phyloP scores from a whole-genome alignment of 2,113 vertebrate species.

The Leucoraja erinaceus region DNA sequence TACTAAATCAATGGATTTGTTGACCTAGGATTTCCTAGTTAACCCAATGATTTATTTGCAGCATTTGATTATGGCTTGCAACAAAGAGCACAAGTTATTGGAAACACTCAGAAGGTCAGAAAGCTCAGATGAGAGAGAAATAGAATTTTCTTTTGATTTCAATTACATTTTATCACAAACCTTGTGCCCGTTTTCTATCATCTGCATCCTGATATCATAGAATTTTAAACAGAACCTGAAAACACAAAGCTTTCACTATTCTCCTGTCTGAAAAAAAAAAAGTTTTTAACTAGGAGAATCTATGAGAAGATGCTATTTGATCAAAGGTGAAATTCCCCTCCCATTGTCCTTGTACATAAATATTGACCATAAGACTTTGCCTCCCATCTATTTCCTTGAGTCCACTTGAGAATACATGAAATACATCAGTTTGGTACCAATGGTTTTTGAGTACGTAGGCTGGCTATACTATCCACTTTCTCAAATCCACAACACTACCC shows the following conservation, averaged over 20 bases:
- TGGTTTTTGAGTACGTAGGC: neutral
- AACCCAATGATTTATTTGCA: slow-evolving; percentile 2
- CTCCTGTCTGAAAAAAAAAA: neutral
- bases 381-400: neutral
- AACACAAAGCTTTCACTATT: neutral
- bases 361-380: neutral
- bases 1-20: neutral
- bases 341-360: neutral
- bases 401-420: neutral
- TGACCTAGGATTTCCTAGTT: neutral
- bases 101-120: too few relatives aligned
- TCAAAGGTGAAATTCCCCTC: neutral
- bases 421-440: neutral
- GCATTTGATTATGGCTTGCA: neutral
- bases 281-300: neutral
- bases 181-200: neutral
- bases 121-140: too few relatives aligned
- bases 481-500: neutral
- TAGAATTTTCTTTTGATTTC: neutral
- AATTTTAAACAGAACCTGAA: neutral
- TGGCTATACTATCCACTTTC: neutral
- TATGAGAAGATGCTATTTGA: neutral
- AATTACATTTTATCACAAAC: neutral
- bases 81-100: neutral
- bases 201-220: neutral